A percentile compares a stretch with the other conserved stretches of the same genome.
Evolutionary conservation across 2,888 invertebrate species (phyloP).

Genomic region (Folsomia manolachei): DNA sequence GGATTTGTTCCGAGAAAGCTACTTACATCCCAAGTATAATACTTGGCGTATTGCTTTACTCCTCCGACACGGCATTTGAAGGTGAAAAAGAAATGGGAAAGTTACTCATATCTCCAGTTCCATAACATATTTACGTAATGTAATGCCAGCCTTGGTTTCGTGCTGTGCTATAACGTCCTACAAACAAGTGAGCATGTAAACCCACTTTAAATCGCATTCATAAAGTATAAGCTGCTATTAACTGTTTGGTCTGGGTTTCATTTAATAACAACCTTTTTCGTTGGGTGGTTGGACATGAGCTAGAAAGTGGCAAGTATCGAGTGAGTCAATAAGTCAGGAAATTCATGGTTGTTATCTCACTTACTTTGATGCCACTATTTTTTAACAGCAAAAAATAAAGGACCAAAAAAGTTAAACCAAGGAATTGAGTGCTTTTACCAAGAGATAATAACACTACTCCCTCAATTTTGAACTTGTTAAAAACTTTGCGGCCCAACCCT

Average conservation of each 20-base stretch:
- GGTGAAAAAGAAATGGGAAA: background rate
- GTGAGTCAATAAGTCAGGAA: background rate
- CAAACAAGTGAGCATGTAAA: background rate
- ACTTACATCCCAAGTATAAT: no score
- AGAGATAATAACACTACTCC: background rate
- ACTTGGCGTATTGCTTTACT: background rate
- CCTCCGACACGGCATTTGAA: no score
- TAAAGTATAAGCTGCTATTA: background rate
- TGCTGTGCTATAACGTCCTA: background rate
- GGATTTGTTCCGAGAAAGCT: background rate
- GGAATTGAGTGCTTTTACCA: no score
- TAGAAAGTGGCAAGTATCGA: background rate
- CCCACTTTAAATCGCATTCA: slow-evolving; percentile 9
- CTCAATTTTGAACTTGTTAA: no score
- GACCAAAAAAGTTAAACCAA: no score
- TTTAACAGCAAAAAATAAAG: no score
- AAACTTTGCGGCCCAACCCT: no score
- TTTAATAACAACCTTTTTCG: background rate
- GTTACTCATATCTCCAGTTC: no score
- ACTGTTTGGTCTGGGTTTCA: background rate
- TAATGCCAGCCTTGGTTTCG: background rate
- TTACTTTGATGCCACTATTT: no score
- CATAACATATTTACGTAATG: background rate
- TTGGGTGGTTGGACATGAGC: no score
- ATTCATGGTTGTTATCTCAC: background rate